Percentiles rank a stretch among this genome's conserved stretches.
phyloP scores from a whole-genome alignment of 2,113 vertebrate species.

The Lepus europaeus region DNA sequence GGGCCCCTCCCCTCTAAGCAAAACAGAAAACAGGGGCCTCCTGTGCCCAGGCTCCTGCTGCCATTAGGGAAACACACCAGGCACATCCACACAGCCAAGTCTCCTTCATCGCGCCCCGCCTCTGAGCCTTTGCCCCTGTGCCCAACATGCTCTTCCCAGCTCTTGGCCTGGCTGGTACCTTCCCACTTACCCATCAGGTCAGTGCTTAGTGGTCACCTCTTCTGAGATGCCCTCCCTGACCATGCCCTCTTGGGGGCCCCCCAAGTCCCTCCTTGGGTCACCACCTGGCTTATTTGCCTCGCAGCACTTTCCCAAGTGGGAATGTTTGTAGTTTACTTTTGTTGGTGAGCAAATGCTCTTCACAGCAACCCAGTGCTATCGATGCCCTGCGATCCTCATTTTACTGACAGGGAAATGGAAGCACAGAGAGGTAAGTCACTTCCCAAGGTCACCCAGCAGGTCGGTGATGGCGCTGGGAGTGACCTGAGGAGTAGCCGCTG shows the following conservation, averaged over 20 bases:
- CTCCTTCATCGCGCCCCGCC: not conserved
- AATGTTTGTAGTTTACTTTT: not conserved
- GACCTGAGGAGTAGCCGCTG: not conserved
- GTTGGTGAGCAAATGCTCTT: not conserved
- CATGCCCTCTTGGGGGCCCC: not conserved
- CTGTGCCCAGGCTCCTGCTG: no score
- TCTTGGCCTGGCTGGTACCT: not conserved
- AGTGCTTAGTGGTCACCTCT: not conserved
- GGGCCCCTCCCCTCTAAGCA: not conserved
- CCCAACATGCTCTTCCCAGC: not conserved
- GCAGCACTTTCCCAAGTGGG: not conserved
- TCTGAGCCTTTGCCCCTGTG: not conserved
- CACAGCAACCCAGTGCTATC: not conserved
- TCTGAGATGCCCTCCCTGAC: not conserved
- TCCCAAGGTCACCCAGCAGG: not conserved
- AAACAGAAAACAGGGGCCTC: not conserved
- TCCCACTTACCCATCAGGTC: not conserved
- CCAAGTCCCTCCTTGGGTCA: not conserved
- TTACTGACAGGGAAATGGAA: not conserved
- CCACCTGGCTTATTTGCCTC: not conserved
- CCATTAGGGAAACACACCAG: not conserved
- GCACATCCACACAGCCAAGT: rapidly evolving
- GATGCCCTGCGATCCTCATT: not conserved
- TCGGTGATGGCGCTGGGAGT: not conserved
- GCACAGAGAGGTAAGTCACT: constrained; percentile 36